Conservation (phyloP, 2,797 vertebrate species). For the Heterohyrax brucei region DNA sequence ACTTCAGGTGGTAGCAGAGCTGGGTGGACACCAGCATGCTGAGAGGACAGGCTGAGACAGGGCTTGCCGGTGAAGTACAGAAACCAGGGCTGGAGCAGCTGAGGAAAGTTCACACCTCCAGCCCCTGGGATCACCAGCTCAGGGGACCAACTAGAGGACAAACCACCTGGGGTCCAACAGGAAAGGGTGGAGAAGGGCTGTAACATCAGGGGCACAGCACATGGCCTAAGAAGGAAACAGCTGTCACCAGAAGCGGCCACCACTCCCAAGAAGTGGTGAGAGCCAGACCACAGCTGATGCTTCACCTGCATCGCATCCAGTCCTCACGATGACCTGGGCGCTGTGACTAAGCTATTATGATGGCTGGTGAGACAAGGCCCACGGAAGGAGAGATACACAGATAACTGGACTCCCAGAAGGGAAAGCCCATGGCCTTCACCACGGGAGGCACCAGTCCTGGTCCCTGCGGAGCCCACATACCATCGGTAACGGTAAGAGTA, state of each 20-base stretch:
- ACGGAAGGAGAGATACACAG: neutral
- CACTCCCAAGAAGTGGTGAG: neutral
- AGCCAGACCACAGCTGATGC: neutral
- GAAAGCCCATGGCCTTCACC: neutral
- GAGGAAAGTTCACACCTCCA: neutral
- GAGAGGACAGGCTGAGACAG: neutral
- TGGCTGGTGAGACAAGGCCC: neutral
- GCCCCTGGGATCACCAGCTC: neutral
- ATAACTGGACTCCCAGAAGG: neutral
- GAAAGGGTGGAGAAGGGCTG: neutral
- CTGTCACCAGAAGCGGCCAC: neutral
- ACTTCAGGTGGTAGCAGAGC: neutral
- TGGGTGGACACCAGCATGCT: neutral
- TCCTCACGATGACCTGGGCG: neutral
- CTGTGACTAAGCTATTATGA: neutral
- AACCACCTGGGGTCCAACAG: neutral
- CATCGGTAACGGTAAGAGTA: fast-evolving
- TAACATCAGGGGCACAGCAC: neutral
- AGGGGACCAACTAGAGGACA: neutral
- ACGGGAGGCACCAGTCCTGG: neutral
- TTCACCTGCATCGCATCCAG: neutral
- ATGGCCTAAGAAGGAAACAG: neutral
- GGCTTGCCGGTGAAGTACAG: no score
- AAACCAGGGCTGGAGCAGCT: neutral
- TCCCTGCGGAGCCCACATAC: fast-evolving